Conservation (phyloP, 1,140 invertebrate genomes). For the Manduca sexta region DNA sequence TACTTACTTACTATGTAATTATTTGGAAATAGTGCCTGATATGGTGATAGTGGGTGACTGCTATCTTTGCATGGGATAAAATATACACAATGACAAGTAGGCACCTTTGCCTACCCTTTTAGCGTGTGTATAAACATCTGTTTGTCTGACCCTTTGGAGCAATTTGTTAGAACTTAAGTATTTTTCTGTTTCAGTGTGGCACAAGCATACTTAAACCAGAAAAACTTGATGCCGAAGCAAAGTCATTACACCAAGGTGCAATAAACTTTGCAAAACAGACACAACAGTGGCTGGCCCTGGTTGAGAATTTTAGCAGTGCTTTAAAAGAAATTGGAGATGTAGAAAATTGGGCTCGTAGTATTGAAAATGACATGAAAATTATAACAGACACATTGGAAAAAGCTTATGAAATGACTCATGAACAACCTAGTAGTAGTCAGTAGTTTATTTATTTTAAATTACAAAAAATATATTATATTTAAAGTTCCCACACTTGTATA, state of each 20-base stretch:
- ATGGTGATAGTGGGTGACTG: too few relatives aligned
- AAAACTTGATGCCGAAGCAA: constrained; percentile 97
- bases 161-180: not conserved
- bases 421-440: constrained; percentile 45
- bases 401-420: constrained; percentile 89
- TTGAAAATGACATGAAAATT: constrained; percentile 96
- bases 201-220: constrained; percentile 98
- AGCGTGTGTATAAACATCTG: too few relatives aligned
- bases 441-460: constrained; percentile 12
- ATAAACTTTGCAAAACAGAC: constrained; percentile 97
- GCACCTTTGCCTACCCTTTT: too few relatives aligned
- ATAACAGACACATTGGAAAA: constrained; percentile 95
- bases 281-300: constrained; percentile 94
- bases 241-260: constrained; percentile 95
- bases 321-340: constrained; percentile 99
- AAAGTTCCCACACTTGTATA: too few relatives aligned
- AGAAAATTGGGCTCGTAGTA: constrained; percentile 98
- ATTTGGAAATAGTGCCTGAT: too few relatives aligned
- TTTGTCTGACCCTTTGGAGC: too few relatives aligned
- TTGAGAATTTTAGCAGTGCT: constrained; percentile 96
- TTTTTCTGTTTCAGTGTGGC: constrained; percentile 81
- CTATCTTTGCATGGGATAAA: too few relatives aligned
- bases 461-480: too few relatives aligned
- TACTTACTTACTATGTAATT: too few relatives aligned
- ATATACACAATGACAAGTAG: too few relatives aligned